These are phyloP conservation scores for Nasonia longicornis DNA, from an alignment of 1,140 invertebrate species.

Conservation along the genomic window DNA sequence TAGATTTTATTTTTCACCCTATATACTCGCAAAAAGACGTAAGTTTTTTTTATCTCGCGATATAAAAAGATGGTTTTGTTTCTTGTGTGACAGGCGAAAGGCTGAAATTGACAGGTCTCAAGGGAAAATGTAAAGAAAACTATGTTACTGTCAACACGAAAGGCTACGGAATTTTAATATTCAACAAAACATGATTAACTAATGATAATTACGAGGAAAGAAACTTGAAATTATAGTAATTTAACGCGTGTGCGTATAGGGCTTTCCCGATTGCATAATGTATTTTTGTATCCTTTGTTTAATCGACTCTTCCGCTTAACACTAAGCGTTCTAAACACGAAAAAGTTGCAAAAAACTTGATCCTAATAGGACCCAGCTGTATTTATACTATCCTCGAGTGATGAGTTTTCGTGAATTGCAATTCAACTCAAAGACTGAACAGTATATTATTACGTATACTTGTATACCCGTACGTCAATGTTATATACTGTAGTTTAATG, in stretches of 20 bases:
- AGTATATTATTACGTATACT: constrained; percentile 49
- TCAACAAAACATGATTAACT: constrained; percentile 27
- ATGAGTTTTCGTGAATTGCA: constrained; percentile 48
- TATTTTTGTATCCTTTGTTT: constrained; percentile 60
- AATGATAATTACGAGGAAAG: constrained; percentile 44
- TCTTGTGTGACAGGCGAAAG: constrained; percentile 55
- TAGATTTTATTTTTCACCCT: constrained; percentile 17
- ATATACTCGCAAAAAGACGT: not conserved
- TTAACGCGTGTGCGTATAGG: constrained; percentile 49
- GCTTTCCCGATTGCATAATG: constrained; percentile 50
- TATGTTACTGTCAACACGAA: constrained; percentile 40
- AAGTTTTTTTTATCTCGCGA: not conserved
- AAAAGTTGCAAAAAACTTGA: constrained; percentile 3
- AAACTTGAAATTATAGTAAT: constrained; percentile 49
- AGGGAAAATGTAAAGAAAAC: constrained; percentile 54
- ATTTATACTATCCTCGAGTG: constrained; percentile 38
- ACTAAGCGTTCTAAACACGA: constrained; percentile 13
- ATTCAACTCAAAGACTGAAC: constrained; percentile 60
- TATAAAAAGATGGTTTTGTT: constrained; percentile 47
- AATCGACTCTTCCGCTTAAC: constrained; percentile 56
- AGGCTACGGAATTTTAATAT: constrained; percentile 17
- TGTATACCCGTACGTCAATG: constrained; percentile 47
- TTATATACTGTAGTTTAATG: constrained; percentile 43
- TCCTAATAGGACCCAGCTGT: constrained; percentile 46
- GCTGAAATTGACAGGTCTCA: constrained; percentile 63